A percentile compares a stretch with the other conserved stretches of the same genome.
Evolutionary conservation across 2,797 vertebrate genomes (phyloP).

Genomic region (Mus spretus): DNA sequence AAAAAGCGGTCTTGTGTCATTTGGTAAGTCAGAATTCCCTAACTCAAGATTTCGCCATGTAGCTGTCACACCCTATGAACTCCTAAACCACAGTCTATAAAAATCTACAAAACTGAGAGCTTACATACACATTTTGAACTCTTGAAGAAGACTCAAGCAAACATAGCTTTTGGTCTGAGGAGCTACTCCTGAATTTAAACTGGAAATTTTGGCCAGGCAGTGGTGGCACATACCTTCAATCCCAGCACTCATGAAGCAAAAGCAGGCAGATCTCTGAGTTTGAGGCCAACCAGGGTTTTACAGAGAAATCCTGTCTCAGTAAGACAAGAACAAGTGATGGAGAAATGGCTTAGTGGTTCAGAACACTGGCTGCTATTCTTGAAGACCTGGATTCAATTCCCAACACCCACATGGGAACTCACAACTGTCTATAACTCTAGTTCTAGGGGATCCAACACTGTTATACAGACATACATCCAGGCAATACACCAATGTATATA

Average conservation of each 20-base stretch:
- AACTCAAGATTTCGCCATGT: conserved; percentile 25
- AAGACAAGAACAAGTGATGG: neutral
- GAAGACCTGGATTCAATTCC: neutral
- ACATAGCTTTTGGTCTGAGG: neutral
- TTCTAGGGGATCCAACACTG: neutral
- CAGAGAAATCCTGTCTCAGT: neutral
- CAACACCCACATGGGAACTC: neutral
- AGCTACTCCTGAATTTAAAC: conserved; percentile 30
- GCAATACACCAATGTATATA: neutral
- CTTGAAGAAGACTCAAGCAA: neutral
- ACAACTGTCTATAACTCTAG: neutral
- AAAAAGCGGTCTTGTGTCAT: conserved; percentile 13
- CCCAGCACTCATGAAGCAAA: neutral
- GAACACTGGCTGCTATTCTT: neutral
- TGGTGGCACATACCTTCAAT: neutral
- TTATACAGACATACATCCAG: neutral
- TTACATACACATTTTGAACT: conserved; percentile 40
- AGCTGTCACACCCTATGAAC: neutral
- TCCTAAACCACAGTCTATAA: conserved; percentile 8
- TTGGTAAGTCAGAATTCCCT: conserved; percentile 48
- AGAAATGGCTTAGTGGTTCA: neutral
- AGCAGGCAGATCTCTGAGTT: neutral
- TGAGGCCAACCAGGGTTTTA: neutral
- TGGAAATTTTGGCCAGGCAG: neutral
- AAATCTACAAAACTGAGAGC: conserved; percentile 29